Evolutionary conservation across 1,140 invertebrate genomes (phyloP).

Genomic region (Marisa cornuarietis): DNA sequence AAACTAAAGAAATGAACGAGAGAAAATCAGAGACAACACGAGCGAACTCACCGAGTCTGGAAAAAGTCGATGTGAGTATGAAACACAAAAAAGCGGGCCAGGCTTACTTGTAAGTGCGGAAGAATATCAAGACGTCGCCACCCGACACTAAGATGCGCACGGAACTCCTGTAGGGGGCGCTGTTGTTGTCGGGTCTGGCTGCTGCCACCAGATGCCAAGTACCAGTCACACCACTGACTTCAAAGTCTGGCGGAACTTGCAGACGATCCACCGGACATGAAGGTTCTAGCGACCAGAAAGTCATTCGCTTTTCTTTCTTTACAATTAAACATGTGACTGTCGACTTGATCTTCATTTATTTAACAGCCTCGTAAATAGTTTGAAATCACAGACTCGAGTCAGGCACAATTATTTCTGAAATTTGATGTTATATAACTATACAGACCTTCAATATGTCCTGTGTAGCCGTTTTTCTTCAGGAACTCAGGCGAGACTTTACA

Average conservation of each 20-base stretch:
- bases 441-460: conserved; percentile 6
- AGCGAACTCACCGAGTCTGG: neutral
- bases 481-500: conserved; percentile 8
- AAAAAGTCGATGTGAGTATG: neutral
- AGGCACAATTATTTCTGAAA: too few species aligned
- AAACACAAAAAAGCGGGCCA: neutral
- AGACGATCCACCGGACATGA: conserved; percentile 11
- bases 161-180: neutral
- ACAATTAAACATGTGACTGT: too few species aligned
- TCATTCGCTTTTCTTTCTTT: too few species aligned
- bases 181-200: neutral
- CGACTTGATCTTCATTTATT: too few species aligned
- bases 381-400: too few species aligned
- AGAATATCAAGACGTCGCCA: neutral
- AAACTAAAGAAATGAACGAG: neutral
- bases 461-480: conserved; percentile 8
- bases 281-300: neutral
- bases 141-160: neutral
- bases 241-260: neutral
- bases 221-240: neutral
- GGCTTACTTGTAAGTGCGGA: conserved; percentile 7
- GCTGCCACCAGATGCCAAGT: conserved; percentile 9
- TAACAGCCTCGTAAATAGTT: too few species aligned
- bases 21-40: neutral
- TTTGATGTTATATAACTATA: too few species aligned